A percentile compares a stretch with the other conserved stretches of the same genome.
Evolutionary conservation across 64 coral and sea anemone species (phyloP).

Genomic region (Platygyra sinensis): DNA sequence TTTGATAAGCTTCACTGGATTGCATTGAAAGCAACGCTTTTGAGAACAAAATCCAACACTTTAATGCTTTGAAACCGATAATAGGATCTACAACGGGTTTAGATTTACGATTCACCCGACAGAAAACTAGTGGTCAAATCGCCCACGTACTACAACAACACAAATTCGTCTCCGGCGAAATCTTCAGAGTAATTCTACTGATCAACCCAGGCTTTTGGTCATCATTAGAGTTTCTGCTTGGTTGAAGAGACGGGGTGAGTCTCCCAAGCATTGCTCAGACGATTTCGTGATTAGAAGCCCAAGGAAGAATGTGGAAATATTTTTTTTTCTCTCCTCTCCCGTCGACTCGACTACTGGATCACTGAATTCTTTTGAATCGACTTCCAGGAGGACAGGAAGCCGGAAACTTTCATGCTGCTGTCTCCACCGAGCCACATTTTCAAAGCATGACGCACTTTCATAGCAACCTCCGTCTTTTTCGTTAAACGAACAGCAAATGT

Average conservation of each 20-base stretch:
- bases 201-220: neutral
- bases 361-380: slow-evolving; percentile 38
- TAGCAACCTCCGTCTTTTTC: neutral
- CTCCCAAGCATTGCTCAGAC: neutral
- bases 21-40: slow-evolving; percentile 8
- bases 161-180: neutral
- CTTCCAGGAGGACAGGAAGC: slow-evolving; percentile 37
- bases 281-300: neutral
- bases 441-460: neutral
- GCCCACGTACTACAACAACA: slow-evolving; percentile 1
- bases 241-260: neutral
- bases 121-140: slow-evolving; percentile 10
- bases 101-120: neutral
- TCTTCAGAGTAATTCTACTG: neutral
- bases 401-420: slow-evolving; percentile 37
- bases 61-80: slow-evolving; percentile 27
- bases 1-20: slow-evolving; percentile 36
- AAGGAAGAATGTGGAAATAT: slow-evolving; percentile 6
- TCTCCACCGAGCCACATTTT: neutral
- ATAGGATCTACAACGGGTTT: slow-evolving; percentile 33
- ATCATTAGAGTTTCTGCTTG: slow-evolving; percentile 1
- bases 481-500: neutral
- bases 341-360: slow-evolving; percentile 22
- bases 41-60: slow-evolving; percentile 49
- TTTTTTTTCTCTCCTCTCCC: slow-evolving; percentile 25